Percentiles rank a stretch among this genome's conserved stretches.
phyloP scores from a whole-genome alignment of 2,113 vertebrate genomes.

The Pygoscelis antarcticus region DNA sequence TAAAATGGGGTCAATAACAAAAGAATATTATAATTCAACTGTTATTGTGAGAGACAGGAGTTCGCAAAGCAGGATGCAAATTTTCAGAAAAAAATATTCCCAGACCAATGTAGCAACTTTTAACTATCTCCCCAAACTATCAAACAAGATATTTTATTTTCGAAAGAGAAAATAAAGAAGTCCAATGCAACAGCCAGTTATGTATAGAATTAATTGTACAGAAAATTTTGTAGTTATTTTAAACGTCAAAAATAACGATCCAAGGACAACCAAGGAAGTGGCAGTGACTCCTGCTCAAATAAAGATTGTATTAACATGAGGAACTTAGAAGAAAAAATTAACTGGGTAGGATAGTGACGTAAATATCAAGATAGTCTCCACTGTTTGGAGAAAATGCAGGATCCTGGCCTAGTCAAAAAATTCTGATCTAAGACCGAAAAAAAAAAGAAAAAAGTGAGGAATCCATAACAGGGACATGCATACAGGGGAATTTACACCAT shows the following conservation, averaged over 20 bases:
- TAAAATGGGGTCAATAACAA: background rate
- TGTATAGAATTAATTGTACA: background rate
- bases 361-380: background rate
- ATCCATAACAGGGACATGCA: background rate
- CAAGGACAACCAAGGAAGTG: background rate
- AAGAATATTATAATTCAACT: background rate
- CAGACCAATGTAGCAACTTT: background rate
- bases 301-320: background rate
- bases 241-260: background rate
- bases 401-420: background rate
- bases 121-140: background rate
- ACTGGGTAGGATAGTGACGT: background rate
- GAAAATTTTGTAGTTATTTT: background rate
- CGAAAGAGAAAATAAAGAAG: background rate
- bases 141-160: background rate
- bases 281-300: background rate
- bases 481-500: background rate
- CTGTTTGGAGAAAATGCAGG: background rate
- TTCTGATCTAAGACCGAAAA: background rate
- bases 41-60: background rate
- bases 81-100: background rate
- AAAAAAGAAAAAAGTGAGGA: rapidly evolving
- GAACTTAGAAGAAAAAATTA: background rate
- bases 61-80: background rate
- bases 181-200: background rate